Base-by-base conservation (phyloP, 1,140 invertebrate species). In the Lethrus apterus region DNA sequence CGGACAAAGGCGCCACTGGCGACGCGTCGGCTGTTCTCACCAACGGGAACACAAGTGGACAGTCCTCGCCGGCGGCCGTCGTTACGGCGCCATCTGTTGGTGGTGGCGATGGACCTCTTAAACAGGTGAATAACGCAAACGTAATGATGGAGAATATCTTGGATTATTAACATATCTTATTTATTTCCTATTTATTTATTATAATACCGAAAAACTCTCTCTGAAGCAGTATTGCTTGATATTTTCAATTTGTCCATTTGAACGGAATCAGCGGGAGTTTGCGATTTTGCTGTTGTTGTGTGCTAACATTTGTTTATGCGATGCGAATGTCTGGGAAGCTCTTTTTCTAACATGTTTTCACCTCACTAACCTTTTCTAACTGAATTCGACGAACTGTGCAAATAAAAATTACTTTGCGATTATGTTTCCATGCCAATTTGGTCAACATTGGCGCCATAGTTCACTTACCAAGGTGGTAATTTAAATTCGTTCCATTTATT, bases 61-160 rank as follows among this genome's bases (percentile, higher is more conserved):
- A 57, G 44, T 53, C 54, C 19, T 54, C 55, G 26, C 51, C 51
- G 17, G 45, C 36, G 15, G 58, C 61, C 36, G 57, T 55, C 10
- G 45, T 47, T 11, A 50, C 42, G 41, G 46, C 40, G 31, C 46
- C 46, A 35, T 30, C 51, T 26, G 23, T 56, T 46, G n/a, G n/a
- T 21, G 35, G 20, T 38, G 17, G 35, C 35, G 59, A 62, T 43
- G 60, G 58, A 59, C 60, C 63, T 52, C 55, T 65, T 11, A 66
- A 65, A 64, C 64, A 65, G 60, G 63, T 65, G 64, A 65, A 61
- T 64, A 65, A 41, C 30, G 44, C 17, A 51, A 36, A 33, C 29
- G 21, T 47, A 46, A 48, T 26, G 40, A 30, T 23, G 18, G 19
- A 30, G 40, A 46, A 30, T 43, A 20, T 32, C 26, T 35, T 40